Percentiles rank a stretch among this genome's conserved stretches.
These are phyloP conservation scores for Salvator merianae DNA, from an alignment of 2,113 vertebrate genomes.

Conservation along the genomic window DNA sequence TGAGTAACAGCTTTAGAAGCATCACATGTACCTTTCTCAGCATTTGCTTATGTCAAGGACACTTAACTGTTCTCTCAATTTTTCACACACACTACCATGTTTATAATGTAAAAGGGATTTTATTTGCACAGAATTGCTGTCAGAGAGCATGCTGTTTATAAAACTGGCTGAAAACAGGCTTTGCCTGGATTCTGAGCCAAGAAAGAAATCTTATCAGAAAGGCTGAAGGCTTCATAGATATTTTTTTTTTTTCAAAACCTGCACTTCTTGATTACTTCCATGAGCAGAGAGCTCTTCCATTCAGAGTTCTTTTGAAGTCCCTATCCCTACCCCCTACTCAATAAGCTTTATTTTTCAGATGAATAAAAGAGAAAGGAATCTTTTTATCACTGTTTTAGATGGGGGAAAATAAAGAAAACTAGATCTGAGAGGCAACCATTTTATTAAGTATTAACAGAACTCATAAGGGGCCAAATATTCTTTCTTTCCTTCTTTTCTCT, in stretches of 20 bases:
- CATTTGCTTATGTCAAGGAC: rapidly evolving
- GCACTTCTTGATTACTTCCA: constrained; percentile 30
- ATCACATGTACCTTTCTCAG: neutral
- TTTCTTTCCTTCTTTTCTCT: constrained; percentile 12
- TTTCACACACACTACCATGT: rapidly evolving
- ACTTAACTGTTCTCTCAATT: neutral
- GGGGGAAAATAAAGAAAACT: constrained; percentile 8
- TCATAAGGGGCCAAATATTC: neutral
- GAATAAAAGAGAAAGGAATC: constrained; percentile 14
- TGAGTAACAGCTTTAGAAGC: neutral
- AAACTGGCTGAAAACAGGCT: rapidly evolving
- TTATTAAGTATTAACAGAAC: constrained; percentile 8
- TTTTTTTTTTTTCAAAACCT: constrained; percentile 23
- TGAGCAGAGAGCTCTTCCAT: constrained; percentile 28
- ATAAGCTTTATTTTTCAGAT: constrained; percentile 34
- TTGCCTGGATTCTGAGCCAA: neutral
- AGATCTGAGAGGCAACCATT: constrained; percentile 2
- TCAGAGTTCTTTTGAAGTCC: constrained; percentile 60
- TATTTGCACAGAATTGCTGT: rapidly evolving
- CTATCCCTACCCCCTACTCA: constrained; percentile 19
- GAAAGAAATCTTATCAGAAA: constrained; percentile 11
- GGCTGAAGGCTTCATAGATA: constrained; percentile 21
- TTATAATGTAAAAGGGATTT: neutral
- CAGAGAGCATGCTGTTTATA: rapidly evolving
- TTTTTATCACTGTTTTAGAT: constrained; percentile 15